A percentile compares a stretch with the other conserved stretches of the same genome.
Conservation (phyloP, 1,140 invertebrate species). For the Batillaria attramentaria region DNA sequence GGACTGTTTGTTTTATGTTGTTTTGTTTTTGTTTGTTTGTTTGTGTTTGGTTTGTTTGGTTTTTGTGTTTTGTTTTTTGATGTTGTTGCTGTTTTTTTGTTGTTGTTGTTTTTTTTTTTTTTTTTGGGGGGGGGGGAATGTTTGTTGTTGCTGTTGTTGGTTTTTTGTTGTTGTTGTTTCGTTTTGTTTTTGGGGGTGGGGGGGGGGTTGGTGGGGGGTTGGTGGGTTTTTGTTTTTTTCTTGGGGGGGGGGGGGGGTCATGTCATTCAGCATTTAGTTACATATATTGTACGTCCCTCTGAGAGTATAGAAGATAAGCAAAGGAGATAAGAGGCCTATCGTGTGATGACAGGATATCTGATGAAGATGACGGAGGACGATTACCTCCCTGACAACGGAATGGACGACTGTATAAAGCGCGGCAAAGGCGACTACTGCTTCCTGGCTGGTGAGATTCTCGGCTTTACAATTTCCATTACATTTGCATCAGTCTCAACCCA, state of each 20-base stretch:
- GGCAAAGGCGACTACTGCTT: background rate
- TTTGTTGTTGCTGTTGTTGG: no score
- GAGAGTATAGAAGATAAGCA: no score
- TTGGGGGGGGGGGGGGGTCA: no score
- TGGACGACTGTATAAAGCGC: conserved; percentile 27
- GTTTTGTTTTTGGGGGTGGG: no score
- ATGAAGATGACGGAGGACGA: conserved; percentile 1
- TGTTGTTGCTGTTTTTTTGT: background rate
- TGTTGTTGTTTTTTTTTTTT: background rate
- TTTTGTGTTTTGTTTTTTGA: background rate
- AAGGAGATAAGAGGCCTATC: no score
- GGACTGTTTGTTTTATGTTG: background rate
- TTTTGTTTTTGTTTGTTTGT: background rate
- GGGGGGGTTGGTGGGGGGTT: no score
- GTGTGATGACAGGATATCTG: conserved; percentile 23
- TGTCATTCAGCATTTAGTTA: no score
- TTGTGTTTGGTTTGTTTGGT: background rate
- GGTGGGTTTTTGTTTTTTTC: no score
- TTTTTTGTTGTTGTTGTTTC: no score
- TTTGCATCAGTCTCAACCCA: background rate
- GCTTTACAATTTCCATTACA: no score
- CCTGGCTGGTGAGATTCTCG: conserved; percentile 13
- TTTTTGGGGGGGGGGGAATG: no score
- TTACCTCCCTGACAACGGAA: conserved; percentile 13
- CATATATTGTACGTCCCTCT: no score